Conservation (phyloP, 2,888 invertebrate species). For the Brenthis ino region DNA sequence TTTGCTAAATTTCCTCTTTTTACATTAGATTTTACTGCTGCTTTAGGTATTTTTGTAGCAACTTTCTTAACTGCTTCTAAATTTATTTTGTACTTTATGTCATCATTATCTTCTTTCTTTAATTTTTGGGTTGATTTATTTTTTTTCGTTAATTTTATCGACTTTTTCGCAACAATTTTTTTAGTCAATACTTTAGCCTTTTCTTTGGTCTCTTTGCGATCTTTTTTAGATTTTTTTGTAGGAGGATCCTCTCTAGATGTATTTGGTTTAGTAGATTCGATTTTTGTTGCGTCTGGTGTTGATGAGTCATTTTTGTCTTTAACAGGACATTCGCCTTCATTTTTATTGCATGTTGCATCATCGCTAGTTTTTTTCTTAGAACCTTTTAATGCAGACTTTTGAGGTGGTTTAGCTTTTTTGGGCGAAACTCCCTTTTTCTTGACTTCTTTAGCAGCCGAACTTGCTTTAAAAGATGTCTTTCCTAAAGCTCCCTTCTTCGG, state of each 20-base stretch:
- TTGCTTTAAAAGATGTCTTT: conserved; percentile 65
- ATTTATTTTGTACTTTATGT: conserved; percentile 73
- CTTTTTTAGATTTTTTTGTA: conserved; percentile 65
- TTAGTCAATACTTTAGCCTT: conserved; percentile 57
- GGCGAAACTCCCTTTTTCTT: conserved; percentile 60
- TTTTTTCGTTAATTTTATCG: conserved; percentile 51
- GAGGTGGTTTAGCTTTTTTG: conserved; percentile 64
- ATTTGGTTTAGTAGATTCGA: conserved; percentile 54
- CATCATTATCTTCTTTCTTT: conserved; percentile 52
- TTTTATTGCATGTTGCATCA: conserved; percentile 52
- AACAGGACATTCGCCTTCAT: conserved; percentile 50
- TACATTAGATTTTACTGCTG: conserved; percentile 48
- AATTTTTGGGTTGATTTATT: conserved; percentile 49
- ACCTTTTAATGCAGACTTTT: conserved; percentile 58
- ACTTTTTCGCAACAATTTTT: conserved; percentile 55
- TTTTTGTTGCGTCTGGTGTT: conserved; percentile 52
- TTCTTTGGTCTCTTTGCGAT: conserved; percentile 69
- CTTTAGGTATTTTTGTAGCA: conserved; percentile 56
- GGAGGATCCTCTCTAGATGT: conserved; percentile 57
- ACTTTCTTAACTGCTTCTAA: conserved; percentile 60
- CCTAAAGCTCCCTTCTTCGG: conserved; percentile 72
- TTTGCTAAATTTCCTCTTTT: conserved; percentile 55
- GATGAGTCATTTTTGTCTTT: conserved; percentile 54
- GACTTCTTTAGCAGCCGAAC: conserved; percentile 54
- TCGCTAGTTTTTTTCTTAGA: conserved; percentile 59